Conservation (phyloP, 2,888 invertebrate species). For the Archaeoteleia sp. region DNA sequence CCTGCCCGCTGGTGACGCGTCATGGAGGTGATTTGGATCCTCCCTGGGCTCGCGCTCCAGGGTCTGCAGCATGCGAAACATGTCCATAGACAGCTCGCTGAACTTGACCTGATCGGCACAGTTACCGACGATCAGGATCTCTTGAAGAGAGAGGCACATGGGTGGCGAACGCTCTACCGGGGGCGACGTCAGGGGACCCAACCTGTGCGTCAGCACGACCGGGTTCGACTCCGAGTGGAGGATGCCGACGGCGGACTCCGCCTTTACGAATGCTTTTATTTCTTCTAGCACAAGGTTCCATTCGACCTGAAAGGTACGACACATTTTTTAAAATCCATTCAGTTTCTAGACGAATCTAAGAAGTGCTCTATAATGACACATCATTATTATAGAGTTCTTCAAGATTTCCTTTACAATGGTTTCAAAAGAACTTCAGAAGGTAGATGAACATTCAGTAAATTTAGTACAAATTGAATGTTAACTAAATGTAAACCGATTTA, state of each 20-base stretch:
- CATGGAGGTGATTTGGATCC: conserved; percentile 84
- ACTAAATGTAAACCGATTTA: too few species aligned
- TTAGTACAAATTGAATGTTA: too few species aligned
- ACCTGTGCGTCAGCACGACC: conserved; percentile 90
- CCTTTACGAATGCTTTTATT: conserved; percentile 94
- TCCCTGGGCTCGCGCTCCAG: conserved; percentile 94
- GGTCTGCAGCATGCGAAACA: conserved; percentile 97
- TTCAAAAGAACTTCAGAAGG: too few species aligned
- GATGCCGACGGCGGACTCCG: conserved; percentile 92
- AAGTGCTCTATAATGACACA: too few species aligned
- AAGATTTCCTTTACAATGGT: too few species aligned
- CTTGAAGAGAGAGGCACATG: conserved; percentile 92
- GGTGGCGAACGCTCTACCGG: conserved; percentile 91
- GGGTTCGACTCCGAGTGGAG: conserved; percentile 91
- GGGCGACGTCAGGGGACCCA: conserved; percentile 89
- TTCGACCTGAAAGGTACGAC: conserved; percentile 78
- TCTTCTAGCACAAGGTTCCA: conserved; percentile 96
- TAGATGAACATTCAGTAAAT: too few species aligned
- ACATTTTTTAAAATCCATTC: too few species aligned
- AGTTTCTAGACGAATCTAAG: too few species aligned
- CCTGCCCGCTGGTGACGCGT: conserved; percentile 83
- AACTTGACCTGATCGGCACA: conserved; percentile 96
- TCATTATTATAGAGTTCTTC: too few species aligned
- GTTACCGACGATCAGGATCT: conserved; percentile 95
- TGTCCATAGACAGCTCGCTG: conserved; percentile 97